Evolutionary conservation across 2,113 vertebrate species (phyloP), one percentile per base, ranked within the genome.

Genomic region (Nymphicus hollandicus): DNA sequence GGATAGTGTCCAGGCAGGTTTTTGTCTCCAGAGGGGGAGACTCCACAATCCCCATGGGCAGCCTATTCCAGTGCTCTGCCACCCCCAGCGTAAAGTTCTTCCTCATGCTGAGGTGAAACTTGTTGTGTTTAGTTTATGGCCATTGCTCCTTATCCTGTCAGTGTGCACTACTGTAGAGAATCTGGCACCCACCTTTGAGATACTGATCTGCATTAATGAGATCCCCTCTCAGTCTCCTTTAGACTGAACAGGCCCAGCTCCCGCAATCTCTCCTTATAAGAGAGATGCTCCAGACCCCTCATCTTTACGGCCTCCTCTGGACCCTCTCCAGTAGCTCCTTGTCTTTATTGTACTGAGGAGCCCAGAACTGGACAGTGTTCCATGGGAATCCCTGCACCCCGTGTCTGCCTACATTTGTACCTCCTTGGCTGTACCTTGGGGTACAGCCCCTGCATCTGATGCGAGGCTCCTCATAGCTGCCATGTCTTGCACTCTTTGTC

Each of bases 321-420:
- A 24, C 33, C 56, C 20, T 58, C 20, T 58, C 20, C 33, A 35
- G 33, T 35, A 58, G 14, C 33, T 58, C 56, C 20, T 14, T 23
- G 22, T 24, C 56, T 58, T 58, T 13, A 7, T 16, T 24, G 9
- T 58, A 13, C 33, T 15, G 56, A 35, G 33, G 56, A 35, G 56
- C n/a, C 56, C 20, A 58, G 56, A 58, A 35, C 56, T 35, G 56
- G 3, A 33, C 0, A 1, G 37, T 8, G 5, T 71, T 71, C 70
- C n/a, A 58, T 0, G 1, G 37, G 50, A 58, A 43, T 14, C 13
- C 15, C 35, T 4, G 1, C 31, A 53, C 17, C 66, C 35, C 3
- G 1, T 7, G 17, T 6, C 55, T 53, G 22, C 63, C 5, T 8
- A 20, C 29, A 22, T 1, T 2, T 1, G 4, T 25, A 20, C 20